Percentiles rank a stretch among this genome's conserved stretches.
These are phyloP conservation scores for Mnemiopsis leidyi DNA, from an alignment of 37 sponge, comb jelly and placozoan genomes.

Conservation along the genomic window DNA sequence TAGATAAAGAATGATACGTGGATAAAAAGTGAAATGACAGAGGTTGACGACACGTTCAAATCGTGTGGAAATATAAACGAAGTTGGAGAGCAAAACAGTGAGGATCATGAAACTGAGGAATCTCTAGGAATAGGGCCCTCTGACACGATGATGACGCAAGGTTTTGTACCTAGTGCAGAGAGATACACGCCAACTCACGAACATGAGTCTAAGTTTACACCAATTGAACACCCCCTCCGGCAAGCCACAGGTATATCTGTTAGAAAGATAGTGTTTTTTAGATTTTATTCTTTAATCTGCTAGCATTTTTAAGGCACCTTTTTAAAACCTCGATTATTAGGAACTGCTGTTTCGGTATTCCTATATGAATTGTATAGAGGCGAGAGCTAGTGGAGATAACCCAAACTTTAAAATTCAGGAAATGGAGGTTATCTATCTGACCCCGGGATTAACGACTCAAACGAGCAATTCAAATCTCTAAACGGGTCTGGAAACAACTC, in stretches of 20 bases:
- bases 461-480: neutral
- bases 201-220: neutral
- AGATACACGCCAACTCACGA: conserved; percentile 53
- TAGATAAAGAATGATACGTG: neutral
- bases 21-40: neutral
- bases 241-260: neutral
- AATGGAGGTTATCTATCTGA: conserved; percentile 9
- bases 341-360: no score
- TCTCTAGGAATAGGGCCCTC: neutral
- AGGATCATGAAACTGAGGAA: neutral
- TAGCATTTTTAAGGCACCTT: no score
- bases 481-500: neutral
- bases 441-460: conserved; percentile 8
- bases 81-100: neutral
- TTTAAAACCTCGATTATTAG: no score
- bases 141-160: conserved; percentile 60
- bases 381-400: no score
- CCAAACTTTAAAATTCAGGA: no score
- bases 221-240: neutral
- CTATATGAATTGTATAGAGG: no score
- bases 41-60: conserved; percentile 24
- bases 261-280: no score
- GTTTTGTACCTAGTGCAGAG: neutral
- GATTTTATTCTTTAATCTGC: no score
- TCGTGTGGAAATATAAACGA: no score